Percentiles rank a stretch among this genome's conserved stretches.
These are phyloP conservation scores for Tenebrio molitor DNA, from an alignment of 1,140 invertebrate species.

Conservation along the genomic window DNA sequence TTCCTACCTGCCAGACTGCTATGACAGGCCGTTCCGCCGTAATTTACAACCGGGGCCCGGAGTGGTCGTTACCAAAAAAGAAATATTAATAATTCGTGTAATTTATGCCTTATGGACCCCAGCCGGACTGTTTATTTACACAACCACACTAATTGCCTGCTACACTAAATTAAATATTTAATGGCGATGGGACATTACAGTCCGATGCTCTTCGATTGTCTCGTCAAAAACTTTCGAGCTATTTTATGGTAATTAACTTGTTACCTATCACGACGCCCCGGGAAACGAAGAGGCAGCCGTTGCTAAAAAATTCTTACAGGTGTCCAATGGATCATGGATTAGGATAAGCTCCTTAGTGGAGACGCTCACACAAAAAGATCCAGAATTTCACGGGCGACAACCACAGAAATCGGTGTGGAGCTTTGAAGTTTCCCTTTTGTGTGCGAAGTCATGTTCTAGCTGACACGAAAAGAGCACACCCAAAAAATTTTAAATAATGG, in stretches of 20 bases:
- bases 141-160: conserved; percentile 56
- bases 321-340: no score
- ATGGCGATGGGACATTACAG: conserved; percentile 40
- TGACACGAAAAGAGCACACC: no score
- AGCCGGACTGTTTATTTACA: conserved; percentile 56
- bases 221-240: not conserved
- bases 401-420: no score
- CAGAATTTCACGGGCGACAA: no score
- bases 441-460: no score
- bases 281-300: no score
- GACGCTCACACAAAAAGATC: no score
- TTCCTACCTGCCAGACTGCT: conserved; percentile 49
- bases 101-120: conserved; percentile 54
- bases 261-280: not conserved
- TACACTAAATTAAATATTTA: conserved; percentile 58
- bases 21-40: conserved; percentile 54
- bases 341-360: no score
- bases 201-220: not conserved
- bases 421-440: no score
- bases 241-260: not conserved
- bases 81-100: conserved; percentile 60
- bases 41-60: conserved; percentile 52
- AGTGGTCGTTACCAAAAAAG: conserved; percentile 54
- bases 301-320: no score
- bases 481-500: no score